phyloP scores from a whole-genome alignment of 2,113 vertebrate species.

The Coptodon rendalli region DNA sequence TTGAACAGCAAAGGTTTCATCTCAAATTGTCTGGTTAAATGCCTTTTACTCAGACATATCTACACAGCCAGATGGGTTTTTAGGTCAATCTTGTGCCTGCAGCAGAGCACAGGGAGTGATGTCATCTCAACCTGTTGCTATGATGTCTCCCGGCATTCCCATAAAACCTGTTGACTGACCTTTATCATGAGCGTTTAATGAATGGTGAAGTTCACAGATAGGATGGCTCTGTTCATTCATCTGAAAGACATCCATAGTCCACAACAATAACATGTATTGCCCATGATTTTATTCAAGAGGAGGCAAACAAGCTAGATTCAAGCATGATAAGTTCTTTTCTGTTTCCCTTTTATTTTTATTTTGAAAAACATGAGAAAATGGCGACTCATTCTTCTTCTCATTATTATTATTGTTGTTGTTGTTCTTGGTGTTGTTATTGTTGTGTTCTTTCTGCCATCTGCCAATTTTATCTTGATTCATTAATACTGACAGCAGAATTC shows the following conservation, averaged over 20 bases:
- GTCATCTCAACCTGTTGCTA: slow-evolving; percentile 36
- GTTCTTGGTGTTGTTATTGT: not conserved
- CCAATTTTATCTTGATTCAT: not conserved
- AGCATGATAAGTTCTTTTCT: not conserved
- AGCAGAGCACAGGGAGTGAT: slow-evolving; percentile 18
- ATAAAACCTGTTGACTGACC: slow-evolving; percentile 39
- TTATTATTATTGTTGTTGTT: not conserved
- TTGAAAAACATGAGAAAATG: not conserved
- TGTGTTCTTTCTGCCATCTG: not conserved
- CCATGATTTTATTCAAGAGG: not conserved
- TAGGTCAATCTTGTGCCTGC: slow-evolving; percentile 19
- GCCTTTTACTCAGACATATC: slow-evolving; percentile 3
- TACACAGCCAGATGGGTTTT: slow-evolving; percentile 34
- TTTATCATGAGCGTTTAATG: not conserved
- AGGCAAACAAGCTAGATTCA: not conserved
- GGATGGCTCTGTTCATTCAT: not conserved
- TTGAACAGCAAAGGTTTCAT: not conserved
- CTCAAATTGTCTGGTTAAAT: slow-evolving; percentile 17
- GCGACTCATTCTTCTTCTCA: not conserved
- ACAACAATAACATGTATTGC: not conserved
- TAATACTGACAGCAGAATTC: not conserved
- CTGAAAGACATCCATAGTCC: not conserved
- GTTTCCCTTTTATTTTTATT: not conserved
- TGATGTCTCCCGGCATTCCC: not conserved
- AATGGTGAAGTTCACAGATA: not conserved